Base-by-base conservation (phyloP, 2,888 invertebrate species). In the Leptinotarsa haldemani region DNA sequence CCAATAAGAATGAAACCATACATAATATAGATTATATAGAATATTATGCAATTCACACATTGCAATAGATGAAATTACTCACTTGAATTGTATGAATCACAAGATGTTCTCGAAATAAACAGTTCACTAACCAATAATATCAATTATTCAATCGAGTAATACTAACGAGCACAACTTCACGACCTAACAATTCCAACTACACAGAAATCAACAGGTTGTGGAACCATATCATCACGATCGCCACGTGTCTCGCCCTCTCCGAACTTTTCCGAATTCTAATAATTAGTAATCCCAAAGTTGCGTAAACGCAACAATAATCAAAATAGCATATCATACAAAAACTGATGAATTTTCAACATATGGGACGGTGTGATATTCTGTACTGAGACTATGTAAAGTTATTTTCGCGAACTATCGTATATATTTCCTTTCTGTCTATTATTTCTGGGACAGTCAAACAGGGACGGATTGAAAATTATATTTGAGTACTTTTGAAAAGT, bases 201-300 rank as follows among this genome's bases (percentile, higher is more conserved):
- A 20, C 56, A 56, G 20, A 20, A 56, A 56, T 56, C 12, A 56
- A 56, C 56, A 22, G 22, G 22, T n/a, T 12, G 56, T 16, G 56
- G 22, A 20, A 16, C 22, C 20, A 12, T 56, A 18, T 56, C 12
- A 20, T 56, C 20, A 20, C 22, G 56, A 56, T 22, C 18, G 22
- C 18, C 56, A 20, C 56, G n/a, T 22, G 25, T 56, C 56, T 22
- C 56, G 22, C 56, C n/a, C 20, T 56, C 22, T 18, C 56, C 56
- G 22, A 56, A 56, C 56, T 56, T 18, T 16, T 12, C 22, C 22
- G 56, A 61, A 61, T 20, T 61, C 5, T 61, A 61, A 61, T 61
- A 12, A 12, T 61, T 25, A 30, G 61, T 61, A 61, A 61, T 61
- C 61, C 61, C 61, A 61, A 61, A 16, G 61, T 61, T 61, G 61